Evolutionary conservation across 2,888 invertebrate species (phyloP).

Genomic region (Polydesmus complanatus): DNA sequence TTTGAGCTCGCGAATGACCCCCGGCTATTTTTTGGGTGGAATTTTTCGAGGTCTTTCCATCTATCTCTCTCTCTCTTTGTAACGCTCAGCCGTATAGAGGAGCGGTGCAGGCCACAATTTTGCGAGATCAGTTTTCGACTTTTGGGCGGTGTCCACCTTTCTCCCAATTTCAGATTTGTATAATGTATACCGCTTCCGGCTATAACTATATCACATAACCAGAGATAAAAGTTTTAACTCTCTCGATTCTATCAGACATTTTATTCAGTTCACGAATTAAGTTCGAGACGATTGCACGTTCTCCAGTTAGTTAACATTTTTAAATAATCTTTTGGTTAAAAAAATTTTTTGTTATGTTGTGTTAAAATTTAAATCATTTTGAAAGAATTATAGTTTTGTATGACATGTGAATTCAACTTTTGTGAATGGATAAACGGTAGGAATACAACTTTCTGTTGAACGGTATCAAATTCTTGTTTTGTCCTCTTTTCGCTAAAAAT

Average conservation of each 20-base stretch:
- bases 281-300: background rate
- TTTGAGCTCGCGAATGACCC: background rate
- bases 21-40: background rate
- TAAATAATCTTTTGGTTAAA: too few relatives aligned
- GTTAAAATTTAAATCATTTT: too few relatives aligned
- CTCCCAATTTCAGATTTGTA: background rate
- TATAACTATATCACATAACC: background rate
- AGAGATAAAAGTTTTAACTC: background rate
- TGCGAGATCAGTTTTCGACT: background rate
- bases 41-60: background rate
- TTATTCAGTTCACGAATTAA: background rate
- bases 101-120: background rate
- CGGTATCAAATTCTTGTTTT: too few relatives aligned
- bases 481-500: too few relatives aligned
- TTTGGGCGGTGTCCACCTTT: background rate
- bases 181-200: background rate
- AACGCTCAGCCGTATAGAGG: too few relatives aligned
- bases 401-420: too few relatives aligned
- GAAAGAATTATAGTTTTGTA: too few relatives aligned
- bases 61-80: background rate
- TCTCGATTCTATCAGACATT: background rate
- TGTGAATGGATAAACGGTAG: too few relatives aligned
- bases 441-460: too few relatives aligned
- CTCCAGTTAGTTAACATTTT: too few relatives aligned
- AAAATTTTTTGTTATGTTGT: too few relatives aligned